phyloP scores from a whole-genome alignment of 2,113 vertebrate species.

The Microtus pennsylvanicus region DNA sequence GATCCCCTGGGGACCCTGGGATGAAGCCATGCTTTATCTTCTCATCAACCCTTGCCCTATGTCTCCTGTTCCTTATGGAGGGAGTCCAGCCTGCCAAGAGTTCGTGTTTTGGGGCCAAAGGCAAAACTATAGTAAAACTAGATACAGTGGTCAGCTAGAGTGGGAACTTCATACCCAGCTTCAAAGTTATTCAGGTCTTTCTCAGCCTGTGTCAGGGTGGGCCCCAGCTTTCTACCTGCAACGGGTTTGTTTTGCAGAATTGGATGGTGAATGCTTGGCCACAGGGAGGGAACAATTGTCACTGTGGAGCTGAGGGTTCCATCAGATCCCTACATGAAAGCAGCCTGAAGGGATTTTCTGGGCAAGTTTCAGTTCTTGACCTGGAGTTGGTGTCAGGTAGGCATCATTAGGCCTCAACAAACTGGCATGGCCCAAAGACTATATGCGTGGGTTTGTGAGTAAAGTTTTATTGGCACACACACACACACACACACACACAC shows the following conservation, averaged over 20 bases:
- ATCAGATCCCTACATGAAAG: neutral
- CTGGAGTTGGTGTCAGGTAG: neutral
- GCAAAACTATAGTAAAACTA: neutral
- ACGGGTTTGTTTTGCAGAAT: neutral
- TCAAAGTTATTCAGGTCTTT: neutral
- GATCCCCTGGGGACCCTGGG: too few relatives aligned
- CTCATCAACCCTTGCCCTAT: neutral
- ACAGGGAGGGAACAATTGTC: neutral
- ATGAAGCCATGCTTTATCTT: neutral
- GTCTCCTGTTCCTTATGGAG: neutral
- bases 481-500: too few relatives aligned
- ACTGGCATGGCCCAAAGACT: neutral
- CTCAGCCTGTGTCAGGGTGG: neutral
- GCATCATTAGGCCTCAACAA: neutral
- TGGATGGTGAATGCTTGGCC: accelerated
- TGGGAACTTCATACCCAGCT: neutral
- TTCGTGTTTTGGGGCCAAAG: neutral
- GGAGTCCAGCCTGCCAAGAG: neutral
- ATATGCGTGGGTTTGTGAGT: neutral
- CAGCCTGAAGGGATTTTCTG: neutral
- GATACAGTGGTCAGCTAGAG: too few relatives aligned
- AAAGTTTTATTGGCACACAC: neutral
- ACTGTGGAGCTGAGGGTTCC: neutral
- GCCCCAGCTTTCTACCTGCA: neutral
- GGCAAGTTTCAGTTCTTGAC: too few relatives aligned